Conservation (phyloP, 2,888 invertebrate genomes). For the Diplazon laetatorius region DNA sequence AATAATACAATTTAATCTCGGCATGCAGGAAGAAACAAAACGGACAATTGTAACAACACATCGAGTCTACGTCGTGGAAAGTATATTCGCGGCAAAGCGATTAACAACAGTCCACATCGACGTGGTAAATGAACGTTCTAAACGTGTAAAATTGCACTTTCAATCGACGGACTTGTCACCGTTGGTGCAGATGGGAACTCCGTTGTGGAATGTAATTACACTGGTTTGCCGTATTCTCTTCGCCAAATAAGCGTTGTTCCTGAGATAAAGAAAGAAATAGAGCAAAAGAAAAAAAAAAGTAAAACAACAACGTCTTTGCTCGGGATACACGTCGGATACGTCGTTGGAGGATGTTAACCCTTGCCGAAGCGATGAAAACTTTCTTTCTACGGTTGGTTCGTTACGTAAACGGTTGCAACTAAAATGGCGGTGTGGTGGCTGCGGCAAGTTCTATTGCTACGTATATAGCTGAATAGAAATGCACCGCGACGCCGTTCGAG, state of each 20-base stretch:
- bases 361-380: conserved; percentile 78
- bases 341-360: conserved; percentile 81
- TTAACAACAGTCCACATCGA: neutral
- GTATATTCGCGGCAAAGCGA: conserved; percentile 3
- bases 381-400: conserved; percentile 79
- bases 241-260: conserved; percentile 70
- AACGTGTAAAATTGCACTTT: conserved; percentile 8
- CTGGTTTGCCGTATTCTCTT: conserved; percentile 66
- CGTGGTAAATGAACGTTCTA: neutral
- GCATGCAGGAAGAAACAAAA: neutral
- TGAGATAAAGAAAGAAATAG: neutral
- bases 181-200: conserved; percentile 46
- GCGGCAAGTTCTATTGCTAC: conserved; percentile 16
- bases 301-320: neutral
- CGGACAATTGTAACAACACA: neutral
- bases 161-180: conserved; percentile 22
- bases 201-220: conserved; percentile 66
- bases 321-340: conserved; percentile 21
- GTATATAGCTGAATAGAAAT: conserved; percentile 79
- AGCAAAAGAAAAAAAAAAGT: neutral
- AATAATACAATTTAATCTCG: neutral
- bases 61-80: conserved; percentile 33
- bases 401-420: conserved; percentile 77
- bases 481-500: conserved; percentile 65
- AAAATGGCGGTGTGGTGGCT: conserved; percentile 31